Percentiles rank a stretch among this genome's conserved stretches.
These are phyloP conservation scores for Dioctria linearis DNA, from an alignment of 2,888 invertebrate species.

Conservation along the genomic window DNA sequence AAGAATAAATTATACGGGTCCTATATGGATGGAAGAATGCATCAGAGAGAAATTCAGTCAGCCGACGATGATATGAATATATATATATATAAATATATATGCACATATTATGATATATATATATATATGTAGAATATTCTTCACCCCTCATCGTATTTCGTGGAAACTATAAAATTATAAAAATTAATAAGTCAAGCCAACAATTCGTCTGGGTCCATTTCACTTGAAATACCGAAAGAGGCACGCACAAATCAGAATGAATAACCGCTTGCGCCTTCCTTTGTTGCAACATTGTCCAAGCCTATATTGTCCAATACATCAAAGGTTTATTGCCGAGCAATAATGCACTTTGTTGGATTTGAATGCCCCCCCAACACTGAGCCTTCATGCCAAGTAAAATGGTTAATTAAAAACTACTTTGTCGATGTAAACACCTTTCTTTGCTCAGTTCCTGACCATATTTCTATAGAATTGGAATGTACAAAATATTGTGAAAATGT, in stretches of 20 bases:
- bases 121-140: neutral
- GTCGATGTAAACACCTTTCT: conserved; percentile 53
- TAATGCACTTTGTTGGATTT: conserved; percentile 40
- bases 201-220: conserved; percentile 60
- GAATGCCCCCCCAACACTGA: conserved; percentile 34
- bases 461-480: conserved; percentile 16
- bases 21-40: conserved; percentile 23
- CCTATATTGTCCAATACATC: conserved; percentile 58
- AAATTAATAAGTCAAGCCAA: conserved; percentile 59
- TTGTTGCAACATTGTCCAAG: conserved; percentile 57
- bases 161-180: conserved; percentile 59
- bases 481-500: neutral
- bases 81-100: neutral
- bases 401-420: conserved; percentile 58
- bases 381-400: conserved; percentile 55
- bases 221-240: conserved; percentile 57
- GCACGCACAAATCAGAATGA: conserved; percentile 58
- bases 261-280: conserved; percentile 57
- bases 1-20: conserved; percentile 43
- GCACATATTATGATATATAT: too few relatives aligned
- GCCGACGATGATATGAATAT: neutral
- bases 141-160: conserved; percentile 54
- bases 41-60: conserved; percentile 19
- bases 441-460: neutral
- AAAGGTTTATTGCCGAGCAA: conserved; percentile 56